Conservation (phyloP, 2,888 invertebrate genomes). For the Corythucha ciliata region DNA sequence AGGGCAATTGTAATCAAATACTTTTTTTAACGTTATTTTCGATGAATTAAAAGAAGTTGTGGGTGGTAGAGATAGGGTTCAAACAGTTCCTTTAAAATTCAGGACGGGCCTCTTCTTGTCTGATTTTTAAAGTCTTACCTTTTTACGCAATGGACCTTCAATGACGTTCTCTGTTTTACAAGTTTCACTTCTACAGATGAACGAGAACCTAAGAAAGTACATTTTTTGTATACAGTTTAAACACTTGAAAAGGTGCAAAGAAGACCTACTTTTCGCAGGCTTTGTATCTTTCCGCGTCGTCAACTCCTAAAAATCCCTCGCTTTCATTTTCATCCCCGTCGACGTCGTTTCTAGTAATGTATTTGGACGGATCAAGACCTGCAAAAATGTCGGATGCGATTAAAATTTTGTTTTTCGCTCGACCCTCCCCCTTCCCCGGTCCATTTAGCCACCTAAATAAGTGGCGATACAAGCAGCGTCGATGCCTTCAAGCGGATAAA, state of each 20-base stretch:
- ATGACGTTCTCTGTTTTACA: constrained; percentile 45
- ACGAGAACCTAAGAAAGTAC: constrained; percentile 49
- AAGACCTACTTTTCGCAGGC: constrained; percentile 44
- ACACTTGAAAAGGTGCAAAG: background rate
- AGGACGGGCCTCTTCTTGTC: too few relatives aligned
- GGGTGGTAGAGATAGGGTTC: constrained; percentile 35
- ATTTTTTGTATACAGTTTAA: background rate
- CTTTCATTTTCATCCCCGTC: constrained; percentile 36
- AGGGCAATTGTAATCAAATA: too few relatives aligned
- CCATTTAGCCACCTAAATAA: constrained; percentile 61
- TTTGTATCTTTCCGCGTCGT: constrained; percentile 48
- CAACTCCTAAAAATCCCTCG: constrained; percentile 36
- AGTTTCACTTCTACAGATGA: constrained; percentile 45
- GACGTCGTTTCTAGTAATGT: constrained; percentile 31
- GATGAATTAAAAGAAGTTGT: background rate
- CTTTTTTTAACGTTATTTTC: too few relatives aligned
- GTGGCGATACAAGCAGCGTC: constrained; percentile 84
- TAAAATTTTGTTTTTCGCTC: too few relatives aligned
- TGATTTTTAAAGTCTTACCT: too few relatives aligned
- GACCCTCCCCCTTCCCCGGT: too few relatives aligned
- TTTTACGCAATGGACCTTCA: constrained; percentile 41
- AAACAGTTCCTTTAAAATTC: too few relatives aligned
- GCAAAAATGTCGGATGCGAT: constrained; percentile 2
- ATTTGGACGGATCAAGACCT: constrained; percentile 46
- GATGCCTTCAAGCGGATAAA: constrained; percentile 90